Evolutionary conservation across 1,140 invertebrate species (phyloP), one percentile per base, ranked within the genome.

Genomic region (Hyles euphorbiae): DNA sequence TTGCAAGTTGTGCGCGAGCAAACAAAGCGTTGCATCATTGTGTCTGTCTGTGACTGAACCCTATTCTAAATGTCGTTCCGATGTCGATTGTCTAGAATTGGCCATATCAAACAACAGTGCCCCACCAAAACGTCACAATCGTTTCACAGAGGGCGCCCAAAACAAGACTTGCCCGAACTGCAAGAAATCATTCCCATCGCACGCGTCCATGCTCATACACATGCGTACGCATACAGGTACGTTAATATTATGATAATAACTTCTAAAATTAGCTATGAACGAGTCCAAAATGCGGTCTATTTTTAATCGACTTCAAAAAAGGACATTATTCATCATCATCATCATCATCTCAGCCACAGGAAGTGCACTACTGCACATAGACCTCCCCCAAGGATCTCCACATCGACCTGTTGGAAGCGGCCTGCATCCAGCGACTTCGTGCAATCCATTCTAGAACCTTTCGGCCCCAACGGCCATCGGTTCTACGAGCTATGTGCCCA

Each of bases 181-280:
- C 89, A 91, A 92, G 76, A 95, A 94, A 87, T 91, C 91, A 67
- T 95, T 95, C 85, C 93, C 94, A 50, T 94, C 94, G 53, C 93
- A 94, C 76, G 94, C 94, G 34, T 94, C 93, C 6, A 94, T 95
- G 93, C 88, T 94, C 43, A 94, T 95, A 68, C 93, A 94, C 69
- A 91, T 92, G 79, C 85, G 93, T 67, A 94, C 92, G 43, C 93
- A 94, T 63, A 94, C 93, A 67, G 93, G 93, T 90, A 48, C 67
- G 72, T 72, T 22, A 8, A 7, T n/a, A 43, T 2, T 22, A 22
- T 22, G 0, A 22, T 22, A 1, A 22, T 22, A 22, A 22, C 22
- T 22, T 2, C 22, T 22, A 22, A 0, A 22, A 22, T 22, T 2
- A 22, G 22, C 22, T 22, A 22, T 22, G 22, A 22, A 22, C 22